phyloP scores from a whole-genome alignment of 2,113 vertebrate species.

The Sprattus sprattus region DNA sequence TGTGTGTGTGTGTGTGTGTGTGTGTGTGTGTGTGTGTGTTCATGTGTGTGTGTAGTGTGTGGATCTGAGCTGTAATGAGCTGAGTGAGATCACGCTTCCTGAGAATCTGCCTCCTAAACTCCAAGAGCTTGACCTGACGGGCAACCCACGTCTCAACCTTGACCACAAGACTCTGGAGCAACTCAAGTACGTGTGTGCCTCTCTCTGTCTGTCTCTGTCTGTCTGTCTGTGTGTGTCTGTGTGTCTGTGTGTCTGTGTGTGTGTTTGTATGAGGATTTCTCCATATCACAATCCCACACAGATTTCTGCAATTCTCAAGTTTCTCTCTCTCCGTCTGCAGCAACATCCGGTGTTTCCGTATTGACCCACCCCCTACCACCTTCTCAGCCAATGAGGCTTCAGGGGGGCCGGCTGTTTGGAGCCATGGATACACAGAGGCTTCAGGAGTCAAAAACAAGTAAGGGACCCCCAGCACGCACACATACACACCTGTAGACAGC shows the following conservation, averaged over 20 bases:
- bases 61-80: constrained; percentile 95
- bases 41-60: constrained; percentile 84
- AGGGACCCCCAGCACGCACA: constrained; percentile 41
- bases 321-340: constrained; percentile 64
- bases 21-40: not conserved
- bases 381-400: constrained; percentile 81
- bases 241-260: not conserved
- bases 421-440: constrained; percentile 93
- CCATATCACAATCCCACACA: not conserved
- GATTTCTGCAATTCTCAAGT: not conserved
- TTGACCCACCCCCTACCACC: constrained; percentile 83
- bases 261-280: not conserved
- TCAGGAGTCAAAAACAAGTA: constrained; percentile 98
- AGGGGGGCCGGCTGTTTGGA: constrained; percentile 93
- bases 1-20: not conserved
- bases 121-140: constrained; percentile 95
- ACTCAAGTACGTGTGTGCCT: constrained; percentile 78
- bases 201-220: not conserved
- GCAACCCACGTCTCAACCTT: constrained; percentile 88
- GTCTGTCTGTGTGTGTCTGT: not conserved
- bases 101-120: constrained; percentile 95
- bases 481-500: constrained; percentile 17
- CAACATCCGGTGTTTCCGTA: constrained; percentile 97
- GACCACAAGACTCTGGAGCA: constrained; percentile 95
- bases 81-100: constrained; percentile 87